Conservation (phyloP, 2,113 vertebrate species). For the Psittacus erithacus region DNA sequence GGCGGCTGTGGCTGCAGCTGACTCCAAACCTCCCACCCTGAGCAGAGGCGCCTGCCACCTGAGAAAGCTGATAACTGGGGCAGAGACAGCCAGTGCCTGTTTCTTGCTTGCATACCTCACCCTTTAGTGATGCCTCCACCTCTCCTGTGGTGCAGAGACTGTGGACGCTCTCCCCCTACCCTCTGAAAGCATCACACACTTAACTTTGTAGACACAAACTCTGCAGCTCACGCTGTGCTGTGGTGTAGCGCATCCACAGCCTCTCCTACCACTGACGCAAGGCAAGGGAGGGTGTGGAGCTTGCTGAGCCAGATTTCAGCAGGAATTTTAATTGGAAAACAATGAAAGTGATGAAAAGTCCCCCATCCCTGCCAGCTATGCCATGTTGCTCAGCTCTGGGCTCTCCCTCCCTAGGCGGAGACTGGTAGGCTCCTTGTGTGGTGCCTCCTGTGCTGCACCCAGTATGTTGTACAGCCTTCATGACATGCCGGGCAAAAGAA, state of each 20-base stretch:
- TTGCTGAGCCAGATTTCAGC: background rate
- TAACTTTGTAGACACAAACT: background rate
- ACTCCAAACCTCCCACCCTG: background rate
- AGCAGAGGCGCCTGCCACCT: rapidly evolving
- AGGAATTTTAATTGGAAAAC: background rate
- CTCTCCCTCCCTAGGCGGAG: background rate
- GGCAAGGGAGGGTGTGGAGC: background rate
- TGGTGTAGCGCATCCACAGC: rapidly evolving
- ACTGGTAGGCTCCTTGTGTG: background rate
- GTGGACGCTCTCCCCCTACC: background rate
- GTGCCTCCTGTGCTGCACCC: background rate
- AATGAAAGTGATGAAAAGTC: background rate
- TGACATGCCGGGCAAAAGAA: background rate
- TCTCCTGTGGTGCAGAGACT: background rate
- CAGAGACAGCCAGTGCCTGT: rapidly evolving
- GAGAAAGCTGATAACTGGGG: background rate
- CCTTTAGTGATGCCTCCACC: background rate
- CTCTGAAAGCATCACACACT: rapidly evolving
- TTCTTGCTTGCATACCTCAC: background rate
- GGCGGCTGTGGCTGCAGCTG: background rate
- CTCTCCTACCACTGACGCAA: background rate
- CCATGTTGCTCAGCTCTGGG: rapidly evolving
- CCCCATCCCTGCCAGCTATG: rapidly evolving
- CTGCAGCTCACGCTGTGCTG: background rate
- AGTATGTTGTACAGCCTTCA: background rate